A percentile compares a stretch with the other conserved stretches of the same genome.
These are phyloP conservation scores for Psammodynastes pulverulentus DNA, from an alignment of 2,113 vertebrate genomes.

Conservation along the genomic window DNA sequence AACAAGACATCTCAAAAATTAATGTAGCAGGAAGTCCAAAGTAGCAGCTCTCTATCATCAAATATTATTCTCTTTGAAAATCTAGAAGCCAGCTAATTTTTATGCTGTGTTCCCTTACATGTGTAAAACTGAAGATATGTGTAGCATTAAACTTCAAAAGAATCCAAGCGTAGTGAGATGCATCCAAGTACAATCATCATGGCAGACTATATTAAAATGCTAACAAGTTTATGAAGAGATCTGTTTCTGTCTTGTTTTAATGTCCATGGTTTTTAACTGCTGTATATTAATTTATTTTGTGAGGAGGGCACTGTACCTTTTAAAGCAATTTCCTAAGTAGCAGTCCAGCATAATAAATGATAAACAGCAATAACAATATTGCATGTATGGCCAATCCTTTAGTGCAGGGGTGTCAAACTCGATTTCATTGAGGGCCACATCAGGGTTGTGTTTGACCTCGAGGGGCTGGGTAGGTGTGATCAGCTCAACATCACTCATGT, in stretches of 20 bases:
- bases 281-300: not conserved
- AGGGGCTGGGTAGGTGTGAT: too few relatives aligned
- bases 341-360: not conserved
- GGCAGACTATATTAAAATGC: not conserved
- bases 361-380: not conserved
- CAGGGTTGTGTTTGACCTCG: too few relatives aligned
- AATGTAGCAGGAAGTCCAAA: not conserved
- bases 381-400: not conserved
- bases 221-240: not conserved
- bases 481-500: too few relatives aligned
- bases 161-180: not conserved
- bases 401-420: too few relatives aligned
- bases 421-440: too few relatives aligned
- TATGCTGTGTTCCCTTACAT: slow-evolving; percentile 7
- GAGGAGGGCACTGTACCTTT: not conserved
- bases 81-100: slow-evolving; percentile 3
- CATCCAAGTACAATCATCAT: not conserved
- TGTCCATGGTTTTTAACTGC: not conserved
- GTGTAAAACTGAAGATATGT: slow-evolving; percentile 7
- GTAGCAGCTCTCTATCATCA: not conserved
- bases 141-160: not conserved
- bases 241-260: not conserved
- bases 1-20: not conserved
- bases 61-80: not conserved
- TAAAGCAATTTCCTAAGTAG: not conserved